Evolutionary conservation across 2,888 invertebrate genomes (phyloP).

Genomic region (Clusia tigrina): DNA sequence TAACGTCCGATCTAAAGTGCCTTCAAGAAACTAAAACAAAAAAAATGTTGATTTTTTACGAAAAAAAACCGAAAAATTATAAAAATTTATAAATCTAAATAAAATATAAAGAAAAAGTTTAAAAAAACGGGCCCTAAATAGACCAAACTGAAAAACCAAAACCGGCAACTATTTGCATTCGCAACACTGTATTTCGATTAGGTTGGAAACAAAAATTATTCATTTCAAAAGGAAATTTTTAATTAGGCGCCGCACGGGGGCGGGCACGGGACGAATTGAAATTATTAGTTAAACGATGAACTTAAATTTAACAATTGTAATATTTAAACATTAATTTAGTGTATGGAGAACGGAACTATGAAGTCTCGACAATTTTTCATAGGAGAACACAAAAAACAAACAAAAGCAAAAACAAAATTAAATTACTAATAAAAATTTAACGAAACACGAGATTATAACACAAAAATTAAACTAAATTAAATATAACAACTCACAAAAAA

Average conservation of each 20-base stretch:
- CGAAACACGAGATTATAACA: background rate
- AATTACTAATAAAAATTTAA: conserved; percentile 4
- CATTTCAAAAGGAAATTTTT: conserved; percentile 10
- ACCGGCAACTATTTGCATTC: conserved; percentile 40
- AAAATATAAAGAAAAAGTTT: conserved; percentile 75
- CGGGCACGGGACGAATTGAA: no score
- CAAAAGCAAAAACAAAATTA: background rate
- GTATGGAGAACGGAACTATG: no score
- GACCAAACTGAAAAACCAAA: conserved; percentile 66
- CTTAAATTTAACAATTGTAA: background rate
- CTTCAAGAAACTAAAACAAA: conserved; percentile 69
- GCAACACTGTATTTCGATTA: conserved; percentile 31
- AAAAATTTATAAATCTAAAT: conserved; percentile 75
- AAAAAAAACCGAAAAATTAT: conserved; percentile 71
- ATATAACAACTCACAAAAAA: background rate
- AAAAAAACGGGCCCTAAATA: conserved; percentile 88
- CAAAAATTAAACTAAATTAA: conserved; percentile 6
- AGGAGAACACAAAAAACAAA: conserved; percentile 3
- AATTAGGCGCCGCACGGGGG: background rate
- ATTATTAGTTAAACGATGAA: no score
- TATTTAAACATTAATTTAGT: conserved; percentile 10
- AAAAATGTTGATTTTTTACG: conserved; percentile 82
- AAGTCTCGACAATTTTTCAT: no score
- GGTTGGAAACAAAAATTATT: conserved; percentile 28
- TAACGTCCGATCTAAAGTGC: conserved; percentile 95